Evolutionary conservation across 2,888 invertebrate species (phyloP).

Genomic region (Tryphoninae sp.): DNA sequence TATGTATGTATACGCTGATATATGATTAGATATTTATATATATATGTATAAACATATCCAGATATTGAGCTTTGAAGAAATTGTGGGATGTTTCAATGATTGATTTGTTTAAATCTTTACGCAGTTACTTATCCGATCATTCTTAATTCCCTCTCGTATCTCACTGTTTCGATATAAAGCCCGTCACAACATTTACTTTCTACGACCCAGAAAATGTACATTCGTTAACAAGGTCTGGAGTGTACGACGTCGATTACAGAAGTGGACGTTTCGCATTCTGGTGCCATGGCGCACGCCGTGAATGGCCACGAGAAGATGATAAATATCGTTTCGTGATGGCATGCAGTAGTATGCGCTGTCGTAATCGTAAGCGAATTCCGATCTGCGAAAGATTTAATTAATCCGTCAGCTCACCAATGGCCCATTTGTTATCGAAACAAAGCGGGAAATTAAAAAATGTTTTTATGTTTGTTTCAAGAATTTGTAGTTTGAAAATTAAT

Average conservation of each 20-base stretch:
- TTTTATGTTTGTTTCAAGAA: neutral
- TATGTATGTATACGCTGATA: slow-evolving; percentile 1
- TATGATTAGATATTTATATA: neutral
- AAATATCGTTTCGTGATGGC: slow-evolving; percentile 85
- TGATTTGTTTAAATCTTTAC: neutral
- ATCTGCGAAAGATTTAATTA: slow-evolving; percentile 57
- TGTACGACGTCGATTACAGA: slow-evolving; percentile 85
- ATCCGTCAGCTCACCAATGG: too few relatives aligned
- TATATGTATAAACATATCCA: slow-evolving; percentile 7
- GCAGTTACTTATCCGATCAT: neutral
- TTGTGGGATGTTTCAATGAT: neutral
- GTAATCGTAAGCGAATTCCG: slow-evolving; percentile 82
- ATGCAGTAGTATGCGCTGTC: slow-evolving; percentile 84
- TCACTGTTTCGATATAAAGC: neutral
- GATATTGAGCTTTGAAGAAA: slow-evolving; percentile 17
- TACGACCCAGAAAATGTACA: slow-evolving; percentile 85
- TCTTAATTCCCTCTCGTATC: neutral
- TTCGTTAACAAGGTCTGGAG: slow-evolving; percentile 85
- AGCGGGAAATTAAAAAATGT: slow-evolving; percentile 29
- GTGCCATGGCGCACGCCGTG: slow-evolving; percentile 85
- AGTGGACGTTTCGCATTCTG: slow-evolving; percentile 82
- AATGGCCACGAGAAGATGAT: slow-evolving; percentile 84
- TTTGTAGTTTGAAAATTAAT: neutral
- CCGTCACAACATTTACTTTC: slow-evolving; percentile 65
- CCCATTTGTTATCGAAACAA: too few relatives aligned